Conservation (phyloP, 2,797 vertebrate genomes). For the Hipposideros larvatus region DNA sequence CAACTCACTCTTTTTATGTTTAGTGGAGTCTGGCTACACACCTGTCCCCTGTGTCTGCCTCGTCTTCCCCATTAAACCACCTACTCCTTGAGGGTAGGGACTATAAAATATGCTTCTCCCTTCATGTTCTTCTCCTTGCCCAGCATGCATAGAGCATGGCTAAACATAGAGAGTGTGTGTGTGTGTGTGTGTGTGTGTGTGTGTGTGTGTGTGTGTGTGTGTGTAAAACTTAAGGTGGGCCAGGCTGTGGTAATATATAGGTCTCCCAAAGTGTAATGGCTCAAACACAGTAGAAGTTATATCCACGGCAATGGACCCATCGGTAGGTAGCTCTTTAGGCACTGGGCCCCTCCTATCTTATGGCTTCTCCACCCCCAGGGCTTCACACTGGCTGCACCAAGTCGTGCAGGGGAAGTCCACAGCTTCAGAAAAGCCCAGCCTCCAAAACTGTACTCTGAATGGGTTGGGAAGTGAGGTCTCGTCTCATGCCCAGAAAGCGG, state of each 20-base stretch:
- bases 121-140: neutral
- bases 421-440: neutral
- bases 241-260: neutral
- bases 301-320: neutral
- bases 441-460: neutral
- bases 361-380: neutral
- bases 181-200: too few species aligned
- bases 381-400: neutral
- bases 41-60: neutral
- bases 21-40: neutral
- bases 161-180: neutral
- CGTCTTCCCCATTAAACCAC: neutral
- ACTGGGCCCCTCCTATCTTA: neutral
- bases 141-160: neutral
- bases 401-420: neutral
- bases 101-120: neutral
- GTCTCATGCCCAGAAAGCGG: neutral
- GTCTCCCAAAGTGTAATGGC: neutral
- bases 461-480: neutral
- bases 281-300: neutral
- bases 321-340: neutral
- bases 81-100: neutral
- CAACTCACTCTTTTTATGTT: neutral
- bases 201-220: neutral
- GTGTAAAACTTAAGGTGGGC: neutral